Evolutionary conservation across 1,140 invertebrate genomes (phyloP), one percentile per base, ranked within the genome.

Genomic region (Drosophila biarmipes): DNA sequence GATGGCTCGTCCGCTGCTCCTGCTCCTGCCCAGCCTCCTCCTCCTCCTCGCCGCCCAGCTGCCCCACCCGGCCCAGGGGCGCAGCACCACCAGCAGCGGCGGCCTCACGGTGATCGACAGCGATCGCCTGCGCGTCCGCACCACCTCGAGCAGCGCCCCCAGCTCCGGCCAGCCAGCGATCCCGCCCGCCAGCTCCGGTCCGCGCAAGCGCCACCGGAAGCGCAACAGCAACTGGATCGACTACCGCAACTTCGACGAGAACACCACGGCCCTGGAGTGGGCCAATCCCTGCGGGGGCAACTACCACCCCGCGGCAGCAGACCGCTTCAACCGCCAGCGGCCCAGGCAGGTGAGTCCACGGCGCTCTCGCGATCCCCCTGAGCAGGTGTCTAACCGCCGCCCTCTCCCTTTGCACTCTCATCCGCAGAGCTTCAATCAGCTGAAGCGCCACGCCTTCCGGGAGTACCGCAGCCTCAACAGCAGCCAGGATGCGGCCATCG

Each of bases 141-240:
- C 38, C 54, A 72, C 19, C 24, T 21, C 38, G 29, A 69, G 45
- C 17, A 56, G 35, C 12, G 21, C 17, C 10, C 6, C 27, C 1
- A 35, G 19, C 19, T n/a, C 4, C 4, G 12, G 17, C 6, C 51
- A 61, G 5, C n/a, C 58, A 8, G 7, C 59, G 1, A 21, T 29
- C 17, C 17, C 49, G 29, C 7, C 29, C 6, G 1, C 43, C 31
- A 40, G 37, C 40, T 19, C 34, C 0, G 35, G 63, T 31, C 63
- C 62, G 14, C 68, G 90, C 29, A 91, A 91, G 51, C 90, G 90
- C 5, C 90, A 91, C 45, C 75, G 90, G 40, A 91, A 91, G 64
- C 71, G 90, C 37, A 87, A 91, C 14, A 91, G 90, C 56, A 91
- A 78, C 68, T 91, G 80, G 86, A 75, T 76, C 31, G 85, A 91